phyloP scores from a whole-genome alignment of 2,797 vertebrate genomes.

The Dallia pectoralis region DNA sequence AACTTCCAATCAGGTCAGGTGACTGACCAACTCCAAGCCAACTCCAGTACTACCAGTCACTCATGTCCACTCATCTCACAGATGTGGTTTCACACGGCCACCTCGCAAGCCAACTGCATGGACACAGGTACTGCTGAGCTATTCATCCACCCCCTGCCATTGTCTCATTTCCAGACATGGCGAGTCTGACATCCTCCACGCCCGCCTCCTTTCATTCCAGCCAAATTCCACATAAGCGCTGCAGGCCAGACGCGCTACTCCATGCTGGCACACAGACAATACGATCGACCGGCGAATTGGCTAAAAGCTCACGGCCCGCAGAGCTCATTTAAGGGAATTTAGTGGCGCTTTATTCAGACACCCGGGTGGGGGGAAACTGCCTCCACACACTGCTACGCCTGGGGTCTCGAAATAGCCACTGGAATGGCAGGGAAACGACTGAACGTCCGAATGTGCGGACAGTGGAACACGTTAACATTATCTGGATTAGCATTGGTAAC shows the following conservation, averaged over 20 bases:
- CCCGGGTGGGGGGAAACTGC: constrained; percentile 1
- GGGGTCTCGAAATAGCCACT: background rate
- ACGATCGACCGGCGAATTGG: constrained; percentile 19
- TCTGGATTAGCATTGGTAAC: background rate
- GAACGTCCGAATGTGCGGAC: background rate
- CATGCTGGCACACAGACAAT: background rate
- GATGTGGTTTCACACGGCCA: too few species aligned
- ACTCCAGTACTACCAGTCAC: too few species aligned
- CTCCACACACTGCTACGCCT: background rate
- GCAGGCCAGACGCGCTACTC: background rate
- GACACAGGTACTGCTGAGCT: constrained; percentile 43
- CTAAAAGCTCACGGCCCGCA: constrained; percentile 22
- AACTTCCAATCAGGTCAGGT: too few species aligned
- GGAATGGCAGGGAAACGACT: background rate
- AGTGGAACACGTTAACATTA: background rate
- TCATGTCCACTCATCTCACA: too few species aligned
- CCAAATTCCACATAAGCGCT: constrained; percentile 25
- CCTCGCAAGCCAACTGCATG: constrained; percentile 49
- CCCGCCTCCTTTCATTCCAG: constrained; percentile 2
- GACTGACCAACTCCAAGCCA: too few species aligned
- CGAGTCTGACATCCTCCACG: constrained; percentile 19
- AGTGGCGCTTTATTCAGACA: constrained; percentile 3
- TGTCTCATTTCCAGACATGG: constrained; percentile 12
- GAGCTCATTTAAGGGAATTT: constrained; percentile 4
- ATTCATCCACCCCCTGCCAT: constrained; percentile 42